Base-by-base conservation (phyloP, 92 coral and sea anemone species). In the Epizoanthus illoricatus region DNA sequence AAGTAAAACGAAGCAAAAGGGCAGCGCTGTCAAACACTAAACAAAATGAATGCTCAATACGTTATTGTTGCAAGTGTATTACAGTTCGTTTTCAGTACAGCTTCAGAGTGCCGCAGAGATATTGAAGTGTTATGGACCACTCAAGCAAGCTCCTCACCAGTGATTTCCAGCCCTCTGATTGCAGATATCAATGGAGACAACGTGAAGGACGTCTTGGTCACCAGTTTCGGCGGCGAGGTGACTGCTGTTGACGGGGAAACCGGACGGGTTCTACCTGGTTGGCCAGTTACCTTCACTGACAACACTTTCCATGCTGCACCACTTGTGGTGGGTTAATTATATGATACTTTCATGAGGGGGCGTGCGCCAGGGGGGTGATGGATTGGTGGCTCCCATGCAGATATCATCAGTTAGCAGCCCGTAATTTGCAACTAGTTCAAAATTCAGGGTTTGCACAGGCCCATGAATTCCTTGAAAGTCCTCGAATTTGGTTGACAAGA, bases 151-250 rank as follows among this genome's bases (percentile, higher is more conserved):
- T 86, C 97, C 2, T 90, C 98, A 21, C 96, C 99, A 5, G 89
- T 96, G 3, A 97, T 96, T 11, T 96, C 98, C 28, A 83, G 94
- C 75, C 96, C 99, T 0, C 54, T 96, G 24, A 65, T 93, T 33
- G 98, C 90, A 56, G 93, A 91, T 81, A 47, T 91, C 9, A 93
- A 91, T 75, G 94, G 92, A 0, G 96, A 88, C 64, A 87, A 96
- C 81, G 83, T 88, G 5, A 76, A 65, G 33, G 97, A 90, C 76
- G 94, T 96, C 5, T 81, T 95, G 7, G 94, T 85, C 15, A 66
- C 97, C 2, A 91, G 98, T 13, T 88, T 91, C 59, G 91, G 91
- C 82, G 99, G 99, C 2, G 93, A 92, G 55, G 91, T 93, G 67
- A 71, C 92, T 19, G 90, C 89, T 21, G 81, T 96, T 61, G 92